phyloP scores from a whole-genome alignment of 2,888 invertebrate species.

The Rhagophthalmus giganteus region DNA sequence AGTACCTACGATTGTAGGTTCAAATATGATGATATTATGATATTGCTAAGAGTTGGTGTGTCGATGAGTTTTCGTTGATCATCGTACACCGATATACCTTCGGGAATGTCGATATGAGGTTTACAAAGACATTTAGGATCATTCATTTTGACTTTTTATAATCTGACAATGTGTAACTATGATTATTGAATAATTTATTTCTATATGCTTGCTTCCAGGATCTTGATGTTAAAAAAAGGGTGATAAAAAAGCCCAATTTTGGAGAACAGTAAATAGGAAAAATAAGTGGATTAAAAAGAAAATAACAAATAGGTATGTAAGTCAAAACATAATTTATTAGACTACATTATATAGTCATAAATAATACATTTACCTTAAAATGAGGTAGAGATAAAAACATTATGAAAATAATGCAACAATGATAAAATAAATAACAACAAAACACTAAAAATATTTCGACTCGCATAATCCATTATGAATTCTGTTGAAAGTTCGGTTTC shows the following conservation, averaged over 20 bases:
- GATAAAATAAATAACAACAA: slow-evolving; percentile 10
- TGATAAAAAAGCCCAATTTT: neutral
- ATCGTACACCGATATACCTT: neutral
- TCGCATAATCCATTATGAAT: slow-evolving; percentile 34
- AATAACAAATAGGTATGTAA: neutral
- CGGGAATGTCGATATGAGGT: neutral
- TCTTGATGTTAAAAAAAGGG: neutral
- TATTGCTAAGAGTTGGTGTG: neutral
- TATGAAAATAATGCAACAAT: slow-evolving; percentile 13
- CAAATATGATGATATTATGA: slow-evolving; percentile 15
- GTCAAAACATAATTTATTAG: neutral
- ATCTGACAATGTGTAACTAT: neutral
- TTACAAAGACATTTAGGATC: neutral
- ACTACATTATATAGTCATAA: neutral
- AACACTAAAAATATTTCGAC: slow-evolving; percentile 10
- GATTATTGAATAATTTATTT: neutral
- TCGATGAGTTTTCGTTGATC: too few species aligned
- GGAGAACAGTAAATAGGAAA: too few species aligned
- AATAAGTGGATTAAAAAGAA: neutral
- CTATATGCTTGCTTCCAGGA: neutral
- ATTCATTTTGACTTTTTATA: neutral
- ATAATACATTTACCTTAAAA: slow-evolving; percentile 9
- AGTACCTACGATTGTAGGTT: slow-evolving; percentile 21
- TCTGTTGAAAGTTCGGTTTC: slow-evolving; percentile 35
- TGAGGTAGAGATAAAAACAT: slow-evolving; percentile 26